These are phyloP conservation scores for Phortica variegata DNA, from an alignment of 1,140 invertebrate species.

Conservation along the genomic window DNA sequence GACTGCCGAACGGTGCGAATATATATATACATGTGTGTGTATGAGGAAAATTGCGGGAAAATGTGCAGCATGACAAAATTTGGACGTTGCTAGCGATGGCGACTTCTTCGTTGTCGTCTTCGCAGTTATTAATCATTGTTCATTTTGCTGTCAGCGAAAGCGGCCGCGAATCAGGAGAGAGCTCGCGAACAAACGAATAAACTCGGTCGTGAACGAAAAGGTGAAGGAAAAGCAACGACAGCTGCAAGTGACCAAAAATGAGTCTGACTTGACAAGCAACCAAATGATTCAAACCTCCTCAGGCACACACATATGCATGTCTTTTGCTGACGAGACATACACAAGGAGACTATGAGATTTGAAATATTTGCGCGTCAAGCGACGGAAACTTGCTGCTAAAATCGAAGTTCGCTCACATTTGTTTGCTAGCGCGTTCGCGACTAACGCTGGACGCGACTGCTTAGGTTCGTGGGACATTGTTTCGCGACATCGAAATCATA, in stretches of 20 bases:
- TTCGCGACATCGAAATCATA: slow-evolving; percentile 37
- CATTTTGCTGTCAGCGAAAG: slow-evolving; percentile 54
- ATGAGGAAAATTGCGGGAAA: slow-evolving; percentile 13
- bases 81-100: slow-evolving; percentile 20
- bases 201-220: slow-evolving; percentile 17
- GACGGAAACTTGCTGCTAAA: slow-evolving; percentile 53
- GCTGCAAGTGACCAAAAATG: slow-evolving; percentile 41
- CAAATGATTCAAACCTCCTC: slow-evolving; percentile 21
- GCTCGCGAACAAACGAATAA: slow-evolving; percentile 14
- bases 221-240: slow-evolving; percentile 30
- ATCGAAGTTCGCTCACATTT: slow-evolving; percentile 53
- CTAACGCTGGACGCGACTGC: slow-evolving; percentile 49
- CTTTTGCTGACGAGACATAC: slow-evolving; percentile 31
- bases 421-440: slow-evolving; percentile 32
- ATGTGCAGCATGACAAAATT: slow-evolving; percentile 24
- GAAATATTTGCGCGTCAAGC: slow-evolving; percentile 26
- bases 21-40: slow-evolving; percentile 14
- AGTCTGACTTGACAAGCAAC: slow-evolving; percentile 33
- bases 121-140: slow-evolving; percentile 56
- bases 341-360: slow-evolving; percentile 28
- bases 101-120: slow-evolving; percentile 46
- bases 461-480: slow-evolving; percentile 48
- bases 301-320: slow-evolving; percentile 19
- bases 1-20: too few relatives aligned
- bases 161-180: slow-evolving; percentile 42